Conservation (phyloP, 2,113 vertebrate species). For the Halichoerus grypus region DNA sequence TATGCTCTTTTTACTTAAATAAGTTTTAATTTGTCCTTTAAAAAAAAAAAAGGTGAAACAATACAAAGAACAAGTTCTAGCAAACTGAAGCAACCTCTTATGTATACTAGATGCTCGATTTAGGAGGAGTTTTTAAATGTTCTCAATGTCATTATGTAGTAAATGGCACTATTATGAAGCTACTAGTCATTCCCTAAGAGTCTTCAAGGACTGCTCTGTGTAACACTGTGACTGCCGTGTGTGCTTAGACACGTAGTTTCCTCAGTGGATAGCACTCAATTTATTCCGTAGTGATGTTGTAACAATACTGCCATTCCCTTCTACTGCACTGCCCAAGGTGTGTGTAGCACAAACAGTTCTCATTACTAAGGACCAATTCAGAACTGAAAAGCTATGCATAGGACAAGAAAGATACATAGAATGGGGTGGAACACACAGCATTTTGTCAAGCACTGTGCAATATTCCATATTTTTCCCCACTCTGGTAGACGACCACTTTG, state of each 20-base stretch:
- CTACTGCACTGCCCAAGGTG: constrained; percentile 93
- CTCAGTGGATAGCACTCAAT: constrained; percentile 96
- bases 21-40: constrained; percentile 96
- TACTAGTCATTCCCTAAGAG: constrained; percentile 99
- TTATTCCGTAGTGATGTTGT: constrained; percentile 97
- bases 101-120: constrained; percentile 95
- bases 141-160: constrained; percentile 98
- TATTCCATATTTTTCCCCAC: constrained; percentile 82
- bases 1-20: constrained; percentile 92
- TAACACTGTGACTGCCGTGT: constrained; percentile 99
- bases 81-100: constrained; percentile 96
- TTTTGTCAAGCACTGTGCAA: constrained; percentile 99
- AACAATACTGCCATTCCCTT: constrained; percentile 95
- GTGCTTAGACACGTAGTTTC: constrained; percentile 98
- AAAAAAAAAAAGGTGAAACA: constrained; percentile 90
- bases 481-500: not conserved
- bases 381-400: constrained; percentile 89
- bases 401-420: constrained; percentile 83
- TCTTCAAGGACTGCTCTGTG: constrained; percentile 98
- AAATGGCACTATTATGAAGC: constrained; percentile 98
- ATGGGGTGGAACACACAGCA: constrained; percentile 92
- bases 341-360: constrained; percentile 90
- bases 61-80: constrained; percentile 92
- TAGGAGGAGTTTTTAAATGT: constrained; percentile 98
- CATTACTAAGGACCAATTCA: constrained; percentile 90